Evolutionary conservation across 2,888 invertebrate species (phyloP).

Genomic region (Erannis defoliaria): DNA sequence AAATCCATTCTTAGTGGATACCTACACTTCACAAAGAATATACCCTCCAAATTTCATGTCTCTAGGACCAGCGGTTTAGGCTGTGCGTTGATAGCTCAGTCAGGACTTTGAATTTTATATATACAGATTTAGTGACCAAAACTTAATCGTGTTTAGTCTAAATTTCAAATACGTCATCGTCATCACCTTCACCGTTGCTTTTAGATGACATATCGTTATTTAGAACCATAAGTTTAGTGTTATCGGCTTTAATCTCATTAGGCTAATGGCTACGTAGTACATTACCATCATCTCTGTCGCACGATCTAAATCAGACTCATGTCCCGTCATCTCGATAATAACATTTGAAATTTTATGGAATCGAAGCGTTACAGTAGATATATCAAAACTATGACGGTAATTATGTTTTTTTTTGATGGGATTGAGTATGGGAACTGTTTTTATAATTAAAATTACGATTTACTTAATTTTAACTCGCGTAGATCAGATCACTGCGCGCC

Average conservation of each 20-base stretch:
- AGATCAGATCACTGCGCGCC: too few relatives aligned
- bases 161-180: background rate
- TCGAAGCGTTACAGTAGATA: constrained; percentile 1
- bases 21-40: too few relatives aligned
- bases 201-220: constrained; percentile 20
- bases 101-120: too few relatives aligned
- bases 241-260: constrained; percentile 24
- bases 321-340: constrained; percentile 18
- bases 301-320: constrained; percentile 24
- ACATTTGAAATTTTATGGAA: constrained; percentile 12
- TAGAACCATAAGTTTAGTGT: constrained; percentile 17
- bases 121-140: background rate
- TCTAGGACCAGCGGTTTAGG: too few relatives aligned
- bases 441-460: too few relatives aligned
- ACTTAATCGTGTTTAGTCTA: background rate
- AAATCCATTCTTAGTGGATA: too few relatives aligned
- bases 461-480: too few relatives aligned
- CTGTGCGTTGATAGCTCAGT: too few relatives aligned
- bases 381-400: background rate
- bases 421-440: too few relatives aligned
- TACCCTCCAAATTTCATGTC: too few relatives aligned
- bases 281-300: constrained; percentile 15
- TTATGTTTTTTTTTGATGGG: too few relatives aligned
- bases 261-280: constrained; percentile 17
- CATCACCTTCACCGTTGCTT: background rate